Base-by-base conservation (phyloP, 1,140 invertebrate species). In the Nebria ingens region DNA sequence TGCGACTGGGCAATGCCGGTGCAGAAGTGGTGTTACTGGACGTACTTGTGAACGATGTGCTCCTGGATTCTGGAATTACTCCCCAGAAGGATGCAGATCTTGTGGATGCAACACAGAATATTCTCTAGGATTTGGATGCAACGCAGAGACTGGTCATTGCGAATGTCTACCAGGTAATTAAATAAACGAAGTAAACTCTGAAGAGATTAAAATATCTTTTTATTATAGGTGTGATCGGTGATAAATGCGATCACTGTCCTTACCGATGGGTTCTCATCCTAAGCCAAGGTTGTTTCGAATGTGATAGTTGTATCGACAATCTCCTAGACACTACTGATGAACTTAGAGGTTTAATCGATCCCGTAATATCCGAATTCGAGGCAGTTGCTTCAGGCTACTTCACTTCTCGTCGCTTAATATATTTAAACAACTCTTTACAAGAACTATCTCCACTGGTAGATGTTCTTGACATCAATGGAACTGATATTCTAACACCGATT, bases 161-260 rank as follows among this genome's bases (percentile, higher is more conserved):
- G 82, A 89, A 53, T 99, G 97, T 74, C 72, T 98, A 19, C 91
- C 90, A 0, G 95, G 94, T 13, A 45, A 29, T 29, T 29, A 29
- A 29, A 6, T 6, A 29, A 6, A 6, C 25, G 13, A 29, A 29
- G 4, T 29, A 29, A 6, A 29, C 25, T 6, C 25, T 4, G 13
- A 29, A 29, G 4, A 29, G 4, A 29, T n/a, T n/a, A n/a, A n/a
- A n/a, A n/a, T n/a, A n/a, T n/a, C n/a, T n/a, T 29, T 29, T 29
- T 13, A 29, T 29, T 29, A 12, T 17, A 45, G 40, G 40, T 17
- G 96, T 98, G 0, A 84, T 94, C 38, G 97, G 97, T 0, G 86
- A 91, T 63, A 93, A 92, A 65, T 99, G 97, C 71, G 93, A 98
- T 61, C 82, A 86, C 2, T 99, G 97, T 71, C 91, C 93, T 0